Conservation (phyloP, 2,888 invertebrate species). For the Synanthedon myopaeformis region DNA sequence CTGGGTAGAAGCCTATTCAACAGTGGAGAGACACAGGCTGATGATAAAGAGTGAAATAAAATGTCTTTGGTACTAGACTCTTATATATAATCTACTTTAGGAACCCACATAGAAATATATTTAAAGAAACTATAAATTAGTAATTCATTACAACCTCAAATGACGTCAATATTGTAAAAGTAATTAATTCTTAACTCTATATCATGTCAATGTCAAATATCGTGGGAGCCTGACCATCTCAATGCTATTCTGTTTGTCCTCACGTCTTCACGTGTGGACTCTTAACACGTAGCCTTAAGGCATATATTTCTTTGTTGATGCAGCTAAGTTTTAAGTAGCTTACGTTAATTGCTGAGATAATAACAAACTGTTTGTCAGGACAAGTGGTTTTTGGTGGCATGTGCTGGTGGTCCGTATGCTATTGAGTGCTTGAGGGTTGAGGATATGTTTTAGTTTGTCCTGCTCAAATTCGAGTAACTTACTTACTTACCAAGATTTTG, state of each 20-base stretch:
- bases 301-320: neutral
- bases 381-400: neutral
- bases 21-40: too few species aligned
- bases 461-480: too few species aligned
- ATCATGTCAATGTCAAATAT: constrained; percentile 24
- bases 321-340: constrained; percentile 6
- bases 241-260: constrained; percentile 38
- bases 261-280: constrained; percentile 8
- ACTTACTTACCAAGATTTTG: too few species aligned
- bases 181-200: constrained; percentile 10
- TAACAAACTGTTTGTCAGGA: neutral
- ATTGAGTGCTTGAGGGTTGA: neutral
- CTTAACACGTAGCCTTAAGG: neutral
- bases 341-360: constrained; percentile 24
- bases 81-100: too few species aligned
- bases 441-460: neutral
- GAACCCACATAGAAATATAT: too few species aligned
- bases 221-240: constrained; percentile 60
- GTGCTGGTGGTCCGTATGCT: neutral
- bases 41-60: too few species aligned
- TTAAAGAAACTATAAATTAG: too few species aligned
- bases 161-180: too few species aligned
- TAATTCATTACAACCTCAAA: too few species aligned
- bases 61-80: too few species aligned
- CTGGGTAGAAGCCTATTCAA: too few species aligned